Evolutionary conservation across 2,888 invertebrate genomes (phyloP).

Genomic region (Matsumyia berberina): DNA sequence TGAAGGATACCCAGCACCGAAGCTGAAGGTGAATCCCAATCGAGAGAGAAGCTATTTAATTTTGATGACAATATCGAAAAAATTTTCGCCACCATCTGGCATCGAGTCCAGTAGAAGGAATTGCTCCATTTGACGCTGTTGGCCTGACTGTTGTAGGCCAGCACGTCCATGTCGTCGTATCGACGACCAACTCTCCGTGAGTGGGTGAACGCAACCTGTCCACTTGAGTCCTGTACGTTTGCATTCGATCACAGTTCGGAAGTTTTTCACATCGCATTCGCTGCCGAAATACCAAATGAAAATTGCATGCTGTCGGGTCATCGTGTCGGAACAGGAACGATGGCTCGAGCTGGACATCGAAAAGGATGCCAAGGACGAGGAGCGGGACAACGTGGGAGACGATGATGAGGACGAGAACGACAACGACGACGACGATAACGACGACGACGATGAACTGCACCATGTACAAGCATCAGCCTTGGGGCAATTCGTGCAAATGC

Average conservation of each 20-base stretch:
- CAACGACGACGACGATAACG: slow-evolving; percentile 35
- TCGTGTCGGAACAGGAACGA: slow-evolving; percentile 62
- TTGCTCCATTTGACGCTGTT: slow-evolving; percentile 56
- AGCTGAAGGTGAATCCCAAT: slow-evolving; percentile 39
- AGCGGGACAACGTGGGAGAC: slow-evolving; percentile 28
- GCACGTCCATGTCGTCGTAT: slow-evolving; percentile 65
- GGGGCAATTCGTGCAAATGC: slow-evolving; percentile 48
- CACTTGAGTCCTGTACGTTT: slow-evolving; percentile 80
- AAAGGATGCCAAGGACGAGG: slow-evolving; percentile 69
- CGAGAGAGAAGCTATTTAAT: slow-evolving; percentile 78
- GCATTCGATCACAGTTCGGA: slow-evolving; percentile 81
- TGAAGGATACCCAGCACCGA: slow-evolving; percentile 21
- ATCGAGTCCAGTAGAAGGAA: slow-evolving; percentile 50
- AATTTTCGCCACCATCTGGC: slow-evolving; percentile 77
- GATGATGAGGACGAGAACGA: slow-evolving; percentile 47
- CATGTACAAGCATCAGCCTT: slow-evolving; percentile 55
- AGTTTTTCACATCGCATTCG: slow-evolving; percentile 78
- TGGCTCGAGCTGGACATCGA: slow-evolving; percentile 65
- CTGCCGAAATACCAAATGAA: slow-evolving; percentile 81
- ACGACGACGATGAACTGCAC: slow-evolving; percentile 46
- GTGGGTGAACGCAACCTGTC: slow-evolving; percentile 81
- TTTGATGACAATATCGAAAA: slow-evolving; percentile 81
- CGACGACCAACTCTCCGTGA: slow-evolving; percentile 80
- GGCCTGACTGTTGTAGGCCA: slow-evolving; percentile 18
- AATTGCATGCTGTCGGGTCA: slow-evolving; percentile 78